These are phyloP conservation scores for Furcifer pardalis DNA, from an alignment of 2,797 vertebrate species.

Conservation along the genomic window DNA sequence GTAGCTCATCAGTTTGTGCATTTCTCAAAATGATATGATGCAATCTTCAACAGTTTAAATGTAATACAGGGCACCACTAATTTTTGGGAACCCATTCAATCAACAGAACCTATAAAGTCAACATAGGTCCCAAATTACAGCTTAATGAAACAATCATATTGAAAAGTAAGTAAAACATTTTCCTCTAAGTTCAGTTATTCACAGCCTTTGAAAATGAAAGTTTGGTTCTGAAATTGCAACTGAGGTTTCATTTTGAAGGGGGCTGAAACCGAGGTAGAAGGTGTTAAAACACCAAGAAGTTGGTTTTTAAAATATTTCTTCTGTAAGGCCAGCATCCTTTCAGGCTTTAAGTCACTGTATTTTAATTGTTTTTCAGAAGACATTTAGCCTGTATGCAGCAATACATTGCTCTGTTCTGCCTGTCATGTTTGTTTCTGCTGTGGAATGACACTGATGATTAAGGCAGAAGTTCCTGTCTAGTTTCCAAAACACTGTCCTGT, in stretches of 20 bases:
- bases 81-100: too few species aligned
- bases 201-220: not conserved
- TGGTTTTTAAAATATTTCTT: not conserved
- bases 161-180: too few species aligned
- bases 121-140: too few species aligned
- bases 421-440: not conserved
- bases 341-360: not conserved
- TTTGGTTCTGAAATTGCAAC: slow-evolving; percentile 2
- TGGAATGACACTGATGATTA: slow-evolving; percentile 7
- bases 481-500: not conserved
- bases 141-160: too few species aligned
- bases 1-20: not conserved
- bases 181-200: too few species aligned
- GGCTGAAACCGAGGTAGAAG: not conserved
- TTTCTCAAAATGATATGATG: not conserved
- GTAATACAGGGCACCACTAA: not conserved
- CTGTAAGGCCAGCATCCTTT: not conserved
- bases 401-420: slow-evolving; percentile 10
- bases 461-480: slow-evolving; percentile 6
- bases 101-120: too few species aligned
- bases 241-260: not conserved
- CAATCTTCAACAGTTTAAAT: not conserved
- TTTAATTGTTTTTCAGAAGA: not conserved
- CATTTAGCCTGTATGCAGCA: not conserved
- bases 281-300: not conserved